These are phyloP conservation scores for Coranthus polyacanthus DNA, from an alignment of 2,797 vertebrate species.

Conservation along the genomic window DNA sequence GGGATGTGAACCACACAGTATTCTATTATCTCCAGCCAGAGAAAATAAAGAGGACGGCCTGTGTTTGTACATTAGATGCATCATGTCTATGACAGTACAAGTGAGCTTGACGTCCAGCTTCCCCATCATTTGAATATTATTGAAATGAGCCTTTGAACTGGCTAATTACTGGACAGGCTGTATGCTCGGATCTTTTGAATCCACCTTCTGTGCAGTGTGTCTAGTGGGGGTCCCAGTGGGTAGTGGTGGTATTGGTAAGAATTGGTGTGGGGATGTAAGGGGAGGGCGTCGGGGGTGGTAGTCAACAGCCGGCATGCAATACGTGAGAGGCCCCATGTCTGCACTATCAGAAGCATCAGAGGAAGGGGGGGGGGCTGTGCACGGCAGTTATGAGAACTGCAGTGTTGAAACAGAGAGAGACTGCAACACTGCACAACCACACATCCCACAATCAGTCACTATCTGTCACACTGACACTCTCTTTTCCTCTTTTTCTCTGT, in stretches of 20 bases:
- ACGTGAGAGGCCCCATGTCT: conserved; percentile 81
- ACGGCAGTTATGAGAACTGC: conserved; percentile 80
- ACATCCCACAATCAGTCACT: conserved; percentile 59
- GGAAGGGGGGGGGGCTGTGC: conserved; percentile 46
- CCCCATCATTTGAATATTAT: conserved; percentile 73
- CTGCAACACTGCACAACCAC: conserved; percentile 69
- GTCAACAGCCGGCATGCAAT: conserved; percentile 80
- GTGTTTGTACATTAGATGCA: conserved; percentile 37
- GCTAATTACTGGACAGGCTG: conserved; percentile 74
- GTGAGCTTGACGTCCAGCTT: conserved; percentile 59
- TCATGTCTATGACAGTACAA: conserved; percentile 43
- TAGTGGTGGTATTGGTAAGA: conserved; percentile 41
- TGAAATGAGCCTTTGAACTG: conserved; percentile 74
- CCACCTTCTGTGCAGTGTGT: conserved; percentile 73
- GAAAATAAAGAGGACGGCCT: conserved; percentile 30
- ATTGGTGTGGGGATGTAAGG: conserved; percentile 33
- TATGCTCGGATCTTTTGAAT: conserved; percentile 73
- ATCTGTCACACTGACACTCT: conserved; percentile 55
- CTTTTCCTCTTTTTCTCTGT: conserved; percentile 70
- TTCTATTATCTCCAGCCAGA: conserved; percentile 10
- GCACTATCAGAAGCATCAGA: conserved; percentile 79
- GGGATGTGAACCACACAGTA: not conserved
- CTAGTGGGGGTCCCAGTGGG: conserved; percentile 61
- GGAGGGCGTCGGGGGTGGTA: conserved; percentile 14
- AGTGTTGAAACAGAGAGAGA: conserved; percentile 79